Percentiles rank a stretch among this genome's conserved stretches.
phyloP scores from a whole-genome alignment of 2,113 vertebrate species.

The Nymphicus hollandicus region DNA sequence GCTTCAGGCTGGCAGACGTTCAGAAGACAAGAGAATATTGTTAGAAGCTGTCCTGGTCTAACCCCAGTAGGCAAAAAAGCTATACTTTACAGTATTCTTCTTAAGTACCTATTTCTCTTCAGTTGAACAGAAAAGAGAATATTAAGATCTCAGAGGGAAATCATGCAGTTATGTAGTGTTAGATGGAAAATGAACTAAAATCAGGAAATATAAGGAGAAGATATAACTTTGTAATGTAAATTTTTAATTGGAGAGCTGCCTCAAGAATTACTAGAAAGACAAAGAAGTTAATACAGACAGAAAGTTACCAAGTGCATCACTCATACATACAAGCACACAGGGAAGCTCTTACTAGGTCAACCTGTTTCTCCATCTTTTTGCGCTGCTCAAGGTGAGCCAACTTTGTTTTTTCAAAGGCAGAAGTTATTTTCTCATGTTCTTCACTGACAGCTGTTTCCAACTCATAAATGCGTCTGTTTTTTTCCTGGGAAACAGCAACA shows the following conservation, averaged over 20 bases:
- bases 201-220: not conserved
- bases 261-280: not conserved
- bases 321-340: not conserved
- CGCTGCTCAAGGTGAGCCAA: slow-evolving; percentile 77
- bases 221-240: not conserved
- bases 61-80: not conserved
- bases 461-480: slow-evolving; percentile 75
- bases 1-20: not conserved
- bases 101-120: not conserved
- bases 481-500: slow-evolving; percentile 72
- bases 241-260: not conserved
- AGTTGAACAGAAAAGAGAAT: not conserved
- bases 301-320: not conserved
- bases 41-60: not conserved
- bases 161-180: not conserved
- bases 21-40: not conserved
- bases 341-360: slow-evolving; percentile 80
- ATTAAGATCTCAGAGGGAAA: not conserved
- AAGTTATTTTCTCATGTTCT: slow-evolving; percentile 80
- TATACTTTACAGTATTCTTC: not conserved
- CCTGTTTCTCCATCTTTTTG: slow-evolving; percentile 82
- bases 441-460: slow-evolving; percentile 80
- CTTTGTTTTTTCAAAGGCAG: slow-evolving; percentile 81
- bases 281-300: not conserved
- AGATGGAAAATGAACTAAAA: not conserved